Evolutionary conservation across 2,797 vertebrate species (phyloP).

Genomic region (Syndactyla subalaris): DNA sequence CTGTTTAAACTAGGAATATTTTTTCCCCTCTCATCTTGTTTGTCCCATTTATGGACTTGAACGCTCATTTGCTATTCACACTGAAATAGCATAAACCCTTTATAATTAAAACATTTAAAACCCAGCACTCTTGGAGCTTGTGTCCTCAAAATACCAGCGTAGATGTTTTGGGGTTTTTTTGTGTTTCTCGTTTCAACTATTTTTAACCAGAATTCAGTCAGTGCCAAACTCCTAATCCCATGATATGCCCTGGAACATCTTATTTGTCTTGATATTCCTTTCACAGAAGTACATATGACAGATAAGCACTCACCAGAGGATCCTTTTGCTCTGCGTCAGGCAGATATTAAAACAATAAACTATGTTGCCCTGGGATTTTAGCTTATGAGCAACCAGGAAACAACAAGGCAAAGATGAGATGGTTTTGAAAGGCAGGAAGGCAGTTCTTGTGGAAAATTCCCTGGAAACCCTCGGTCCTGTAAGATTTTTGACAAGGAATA

Average conservation of each 20-base stretch:
- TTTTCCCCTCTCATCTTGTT: neutral
- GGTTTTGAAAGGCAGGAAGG: slow-evolving; percentile 71
- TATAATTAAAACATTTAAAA: neutral
- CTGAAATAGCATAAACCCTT: neutral
- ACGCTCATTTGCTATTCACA: neutral
- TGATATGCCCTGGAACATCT: slow-evolving; percentile 68
- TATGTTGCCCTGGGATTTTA: slow-evolving; percentile 75
- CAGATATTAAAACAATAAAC: slow-evolving; percentile 87
- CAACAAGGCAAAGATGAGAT: slow-evolving; percentile 76
- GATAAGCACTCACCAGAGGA: slow-evolving; percentile 79
- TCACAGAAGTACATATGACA: slow-evolving; percentile 79
- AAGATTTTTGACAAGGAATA: slow-evolving; percentile 31
- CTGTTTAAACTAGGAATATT: slow-evolving; percentile 31
- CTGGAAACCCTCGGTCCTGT: slow-evolving; percentile 45
- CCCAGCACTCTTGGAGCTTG: neutral
- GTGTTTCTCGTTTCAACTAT: slow-evolving; percentile 3
- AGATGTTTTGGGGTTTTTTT: neutral
- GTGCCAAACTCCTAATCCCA: slow-evolving; percentile 35
- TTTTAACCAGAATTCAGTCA: slow-evolving; percentile 35
- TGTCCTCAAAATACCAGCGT: slow-evolving; percentile 22
- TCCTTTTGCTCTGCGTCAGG: slow-evolving; percentile 74
- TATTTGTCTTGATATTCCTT: slow-evolving; percentile 81
- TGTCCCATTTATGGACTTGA: neutral
- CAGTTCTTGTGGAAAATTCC: slow-evolving; percentile 61
- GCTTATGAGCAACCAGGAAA: slow-evolving; percentile 62